Evolutionary conservation across 2,888 invertebrate genomes (phyloP), one percentile per base, ranked within the genome.

Genomic region (Bursaphelenchus okinawaensis): DNA sequence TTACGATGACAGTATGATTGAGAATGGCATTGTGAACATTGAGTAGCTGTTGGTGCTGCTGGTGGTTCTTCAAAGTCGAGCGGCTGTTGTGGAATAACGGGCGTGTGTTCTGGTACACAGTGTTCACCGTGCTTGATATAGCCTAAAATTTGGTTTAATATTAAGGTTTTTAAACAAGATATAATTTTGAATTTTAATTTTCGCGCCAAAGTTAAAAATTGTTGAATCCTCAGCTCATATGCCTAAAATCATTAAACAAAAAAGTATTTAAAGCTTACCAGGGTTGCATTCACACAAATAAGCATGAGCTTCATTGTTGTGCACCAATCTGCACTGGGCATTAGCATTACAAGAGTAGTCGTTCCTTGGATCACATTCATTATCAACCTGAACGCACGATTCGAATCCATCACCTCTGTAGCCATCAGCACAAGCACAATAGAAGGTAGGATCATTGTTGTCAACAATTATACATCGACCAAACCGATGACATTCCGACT

Each of bases 201-300:
- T n/a, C n/a, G n/a, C n/a, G n/a, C n/a, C n/a, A n/a, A n/a, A n/a
- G n/a, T n/a, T n/a, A n/a, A n/a, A n/a, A n/a, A n/a, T n/a, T n/a
- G n/a, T n/a, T n/a, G n/a, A n/a, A n/a, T n/a, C n/a, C n/a, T n/a
- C n/a, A n/a, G n/a, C n/a, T n/a, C n/a, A n/a, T n/a, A n/a, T n/a
- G n/a, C n/a, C n/a, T 26, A 7, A 6, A 59, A 8, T 62, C 7
- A 24, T 24, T 52, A 8, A 51, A 51, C 7, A 51, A 8, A 8
- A 9, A n/a, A 7, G 7, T 12, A 63, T 62, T 19, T 7, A 6
- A 52, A 8, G 24, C 22, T 3, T 40, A 56, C 69, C 77, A 52
- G 55, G 31, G n/a, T 78, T 70, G 83, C 90, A 89, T 84, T 86
- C 87, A 78, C 89, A 89, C 1, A 79, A 76, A 65, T 83, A 83